Evolutionary conservation across 1,140 invertebrate genomes (phyloP).

Genomic region (Saccostrea glomerata): DNA sequence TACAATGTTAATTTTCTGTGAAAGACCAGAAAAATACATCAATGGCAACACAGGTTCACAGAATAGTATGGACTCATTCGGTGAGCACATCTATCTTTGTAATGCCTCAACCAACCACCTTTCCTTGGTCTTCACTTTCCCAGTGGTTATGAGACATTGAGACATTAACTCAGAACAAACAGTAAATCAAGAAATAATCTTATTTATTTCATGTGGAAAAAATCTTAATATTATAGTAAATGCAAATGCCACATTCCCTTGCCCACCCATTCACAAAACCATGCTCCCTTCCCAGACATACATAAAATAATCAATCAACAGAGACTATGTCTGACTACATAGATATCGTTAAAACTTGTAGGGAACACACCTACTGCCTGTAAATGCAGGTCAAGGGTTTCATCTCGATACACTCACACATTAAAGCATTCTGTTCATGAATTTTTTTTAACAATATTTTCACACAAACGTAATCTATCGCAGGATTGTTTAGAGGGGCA

Average conservation of each 20-base stretch:
- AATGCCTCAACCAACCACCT: too few species aligned
- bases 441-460: background rate
- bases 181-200: background rate
- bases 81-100: too few species aligned
- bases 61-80: too few species aligned
- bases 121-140: background rate
- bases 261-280: background rate
- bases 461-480: background rate
- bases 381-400: background rate
- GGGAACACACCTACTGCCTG: background rate
- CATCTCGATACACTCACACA: background rate
- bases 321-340: background rate
- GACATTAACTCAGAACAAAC: background rate
- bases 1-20: too few species aligned
- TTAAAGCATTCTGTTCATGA: background rate
- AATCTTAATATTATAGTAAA: background rate
- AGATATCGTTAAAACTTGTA: background rate
- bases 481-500: background rate
- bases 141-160: background rate
- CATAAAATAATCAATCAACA: slow-evolving; percentile 8
- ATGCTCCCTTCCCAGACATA: slow-evolving; percentile 5
- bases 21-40: too few species aligned
- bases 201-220: slow-evolving; percentile 32
- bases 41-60: too few species aligned
- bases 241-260: slow-evolving; percentile 1